Evolutionary conservation across 2,888 invertebrate species (phyloP), one percentile per base, ranked within the genome.

Genomic region (Lymantria monacha): DNA sequence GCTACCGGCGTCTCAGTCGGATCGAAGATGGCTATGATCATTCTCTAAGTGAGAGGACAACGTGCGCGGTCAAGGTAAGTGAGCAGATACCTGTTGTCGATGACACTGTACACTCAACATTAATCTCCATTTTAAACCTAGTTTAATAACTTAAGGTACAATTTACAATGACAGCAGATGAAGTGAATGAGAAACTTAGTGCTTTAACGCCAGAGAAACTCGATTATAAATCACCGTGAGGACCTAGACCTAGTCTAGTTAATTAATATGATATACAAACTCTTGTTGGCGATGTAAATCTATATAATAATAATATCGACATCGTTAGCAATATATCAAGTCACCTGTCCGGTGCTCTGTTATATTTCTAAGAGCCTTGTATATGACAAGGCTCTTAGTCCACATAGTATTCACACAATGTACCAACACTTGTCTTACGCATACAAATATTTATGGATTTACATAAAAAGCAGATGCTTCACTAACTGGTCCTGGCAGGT

Each of bases 1-100:
- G 58, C 64, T 59, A 65, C 53, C 60, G 58, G 63, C 62, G 51
- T 66, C 22, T 2, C 22, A 52, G 59, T 69, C 66, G 68, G 66
- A 69, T 70, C 70, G 66, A 66, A 74, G 70, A 73, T 63, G 64
- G 72, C 76, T 72, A 76, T 76, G 70, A 76, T 76, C 76, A 69
- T 71, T 71, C 74, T 73, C 72, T 74, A 75, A 85, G 86, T 84
- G 86, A 86, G 85, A 85, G 85, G 87, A 82, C 83, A 82, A 76
- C 74, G 74, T 66, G 83, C 76, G 81, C 85, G 87, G 88, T 88
- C 88, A 89, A 88, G 88, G 87, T 80, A 76, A 88, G 82, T 85
- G 76, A 82, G 83, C 78, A 74, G 72, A 74, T 78, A 77, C 79
- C 74, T 73, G 79, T 73, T 75, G 74, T 66, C 76, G 80, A 81